Percentiles rank a stretch among this genome's conserved stretches.
These are phyloP conservation scores for Onychostoma macrolepis DNA, from an alignment of 2,113 vertebrate genomes.

Conservation along the genomic window DNA sequence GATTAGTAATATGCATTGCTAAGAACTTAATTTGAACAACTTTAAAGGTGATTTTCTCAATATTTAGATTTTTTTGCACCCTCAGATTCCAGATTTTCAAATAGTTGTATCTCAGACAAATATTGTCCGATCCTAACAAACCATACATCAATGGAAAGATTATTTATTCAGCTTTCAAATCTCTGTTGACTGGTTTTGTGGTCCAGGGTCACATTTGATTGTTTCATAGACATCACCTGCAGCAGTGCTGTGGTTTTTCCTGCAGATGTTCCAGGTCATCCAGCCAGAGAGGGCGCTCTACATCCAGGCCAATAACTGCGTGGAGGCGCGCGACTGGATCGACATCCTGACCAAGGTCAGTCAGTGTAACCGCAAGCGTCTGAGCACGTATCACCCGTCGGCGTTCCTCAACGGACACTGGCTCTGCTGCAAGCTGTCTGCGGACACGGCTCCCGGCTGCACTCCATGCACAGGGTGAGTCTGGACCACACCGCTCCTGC, in stretches of 20 bases:
- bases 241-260: background rate
- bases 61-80: no score
- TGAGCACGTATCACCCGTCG: slow-evolving; percentile 93
- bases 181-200: no score
- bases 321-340: slow-evolving; percentile 97
- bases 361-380: slow-evolving; percentile 95
- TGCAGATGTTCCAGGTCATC: slow-evolving; percentile 98
- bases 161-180: no score
- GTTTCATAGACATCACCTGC: background rate
- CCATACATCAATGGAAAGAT: no score
- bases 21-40: no score
- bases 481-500: background rate
- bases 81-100: no score
- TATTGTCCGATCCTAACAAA: no score
- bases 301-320: slow-evolving; percentile 98
- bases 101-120: no score
- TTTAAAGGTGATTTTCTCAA: no score
- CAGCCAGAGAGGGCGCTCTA: slow-evolving; percentile 96
- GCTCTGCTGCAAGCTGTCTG: slow-evolving; percentile 92
- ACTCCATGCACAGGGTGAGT: slow-evolving; percentile 93
- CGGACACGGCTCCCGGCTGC: slow-evolving; percentile 87
- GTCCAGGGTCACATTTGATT: background rate
- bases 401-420: slow-evolving; percentile 97
- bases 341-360: slow-evolving; percentile 98
- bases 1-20: no score